Evolutionary conservation across 2,113 vertebrate species (phyloP).

Genomic region (Fulmarus glacialis): DNA sequence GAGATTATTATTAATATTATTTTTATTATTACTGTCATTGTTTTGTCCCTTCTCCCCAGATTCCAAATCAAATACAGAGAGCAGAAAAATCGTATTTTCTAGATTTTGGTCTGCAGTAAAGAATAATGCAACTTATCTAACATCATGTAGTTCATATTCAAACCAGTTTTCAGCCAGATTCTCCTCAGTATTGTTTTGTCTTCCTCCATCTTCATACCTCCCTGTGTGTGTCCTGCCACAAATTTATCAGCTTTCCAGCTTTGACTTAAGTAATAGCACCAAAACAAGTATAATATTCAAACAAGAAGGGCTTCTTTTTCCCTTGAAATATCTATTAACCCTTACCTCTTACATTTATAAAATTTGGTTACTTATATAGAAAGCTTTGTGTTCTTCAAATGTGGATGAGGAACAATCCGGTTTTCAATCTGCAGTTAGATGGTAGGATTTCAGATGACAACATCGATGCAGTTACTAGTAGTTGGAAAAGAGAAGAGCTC

Average conservation of each 20-base stretch:
- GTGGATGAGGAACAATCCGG: not conserved
- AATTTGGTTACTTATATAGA: not conserved
- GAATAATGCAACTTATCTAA: not conserved
- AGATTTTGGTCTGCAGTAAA: not conserved
- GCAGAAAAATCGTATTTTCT: not conserved
- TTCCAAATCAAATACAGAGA: not conserved
- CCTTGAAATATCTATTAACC: not conserved
- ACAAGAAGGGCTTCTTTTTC: fast-evolving
- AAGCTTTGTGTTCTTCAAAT: not conserved
- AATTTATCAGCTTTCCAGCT: not conserved
- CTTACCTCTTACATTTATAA: not conserved
- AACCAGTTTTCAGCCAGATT: not conserved
- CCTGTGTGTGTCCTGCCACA: not conserved
- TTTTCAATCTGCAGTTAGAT: not conserved
- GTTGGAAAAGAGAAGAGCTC: not conserved
- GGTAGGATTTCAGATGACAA: not conserved
- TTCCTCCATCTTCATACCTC: not conserved
- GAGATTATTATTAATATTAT: not conserved
- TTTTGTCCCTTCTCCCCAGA: not conserved
- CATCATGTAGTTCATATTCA: not conserved
- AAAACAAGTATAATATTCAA: not conserved
- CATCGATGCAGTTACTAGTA: not conserved
- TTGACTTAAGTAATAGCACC: not conserved
- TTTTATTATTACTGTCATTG: constrained; percentile 23
- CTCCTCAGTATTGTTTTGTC: not conserved